phyloP scores from a whole-genome alignment of 2,113 vertebrate genomes.

The Sarotherodon lohbergeri region DNA sequence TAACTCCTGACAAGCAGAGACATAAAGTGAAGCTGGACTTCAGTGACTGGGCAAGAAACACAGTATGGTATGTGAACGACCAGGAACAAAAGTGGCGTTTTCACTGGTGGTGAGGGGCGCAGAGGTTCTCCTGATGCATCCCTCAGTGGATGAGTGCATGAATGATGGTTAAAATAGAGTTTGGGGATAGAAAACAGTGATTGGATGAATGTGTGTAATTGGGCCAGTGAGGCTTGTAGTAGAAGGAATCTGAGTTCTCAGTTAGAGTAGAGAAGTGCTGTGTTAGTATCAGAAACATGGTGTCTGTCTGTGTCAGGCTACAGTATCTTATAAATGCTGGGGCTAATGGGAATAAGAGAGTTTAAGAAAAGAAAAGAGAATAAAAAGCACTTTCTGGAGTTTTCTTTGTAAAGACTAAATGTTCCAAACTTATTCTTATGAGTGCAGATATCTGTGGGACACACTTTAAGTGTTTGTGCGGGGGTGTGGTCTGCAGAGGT shows the following conservation, averaged over 20 bases:
- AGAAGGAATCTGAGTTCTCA: neutral
- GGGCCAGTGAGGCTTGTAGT: neutral
- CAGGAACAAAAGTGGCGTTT: neutral
- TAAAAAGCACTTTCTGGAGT: neutral
- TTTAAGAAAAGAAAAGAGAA: neutral
- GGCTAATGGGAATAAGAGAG: fast-evolving
- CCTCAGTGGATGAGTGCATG: fast-evolving
- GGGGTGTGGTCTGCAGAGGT: neutral
- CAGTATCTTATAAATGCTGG: neutral
- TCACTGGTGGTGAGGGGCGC: fast-evolving
- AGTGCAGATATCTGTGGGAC: fast-evolving
- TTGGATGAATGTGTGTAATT: neutral
- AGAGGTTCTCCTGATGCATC: neutral
- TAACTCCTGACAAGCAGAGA: no score
- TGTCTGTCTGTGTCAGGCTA: no score
- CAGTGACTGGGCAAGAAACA: fast-evolving
- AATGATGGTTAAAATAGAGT: fast-evolving
- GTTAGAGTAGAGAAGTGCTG: fast-evolving
- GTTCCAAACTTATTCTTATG: neutral
- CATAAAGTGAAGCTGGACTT: no score
- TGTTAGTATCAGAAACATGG: neutral
- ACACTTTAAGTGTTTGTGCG: neutral
- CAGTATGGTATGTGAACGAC: neutral
- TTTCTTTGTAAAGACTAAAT: neutral
- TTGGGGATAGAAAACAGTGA: neutral